phyloP scores from a whole-genome alignment of 1,140 invertebrate species.

The Zaprionus davidi region DNA sequence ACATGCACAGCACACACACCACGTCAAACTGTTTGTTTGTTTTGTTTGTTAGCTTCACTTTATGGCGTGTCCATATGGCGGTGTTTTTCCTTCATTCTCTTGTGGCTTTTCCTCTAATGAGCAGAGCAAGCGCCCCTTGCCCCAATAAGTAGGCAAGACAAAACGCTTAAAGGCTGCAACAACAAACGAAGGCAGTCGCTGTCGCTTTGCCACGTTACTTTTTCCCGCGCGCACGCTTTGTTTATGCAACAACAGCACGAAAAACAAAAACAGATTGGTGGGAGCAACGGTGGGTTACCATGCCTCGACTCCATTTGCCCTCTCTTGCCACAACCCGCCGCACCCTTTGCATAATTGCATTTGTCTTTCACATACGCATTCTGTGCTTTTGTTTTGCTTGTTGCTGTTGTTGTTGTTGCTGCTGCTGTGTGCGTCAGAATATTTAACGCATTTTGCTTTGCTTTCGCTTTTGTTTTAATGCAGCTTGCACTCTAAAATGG shows the following conservation, averaged over 20 bases:
- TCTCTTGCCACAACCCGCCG: neutral
- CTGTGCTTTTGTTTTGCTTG: slow-evolving; percentile 9
- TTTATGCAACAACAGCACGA: slow-evolving; percentile 38
- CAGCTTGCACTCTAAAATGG: neutral
- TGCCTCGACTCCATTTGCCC: neutral
- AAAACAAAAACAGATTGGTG: slow-evolving; percentile 12
- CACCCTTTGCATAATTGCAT: slow-evolving; percentile 58
- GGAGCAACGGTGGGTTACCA: slow-evolving; percentile 20
- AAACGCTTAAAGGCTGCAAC: slow-evolving; percentile 24
- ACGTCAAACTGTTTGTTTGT: slow-evolving; percentile 23
- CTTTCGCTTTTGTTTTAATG: slow-evolving; percentile 11
- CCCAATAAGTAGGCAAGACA: slow-evolving; percentile 65
- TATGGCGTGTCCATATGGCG: slow-evolving; percentile 47
- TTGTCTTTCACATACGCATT: slow-evolving; percentile 56
- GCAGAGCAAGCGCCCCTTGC: slow-evolving; percentile 28
- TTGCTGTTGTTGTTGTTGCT: slow-evolving; percentile 5
- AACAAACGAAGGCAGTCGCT: slow-evolving; percentile 6
- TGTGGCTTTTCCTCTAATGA: slow-evolving; percentile 44
- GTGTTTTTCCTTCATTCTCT: slow-evolving; percentile 1
- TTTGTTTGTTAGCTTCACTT: slow-evolving; percentile 39
- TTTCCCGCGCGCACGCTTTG: slow-evolving; percentile 38
- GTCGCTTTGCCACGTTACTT: slow-evolving; percentile 9
- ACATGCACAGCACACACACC: neutral
- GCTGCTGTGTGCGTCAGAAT: slow-evolving; percentile 33
- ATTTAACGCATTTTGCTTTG: slow-evolving; percentile 34